phyloP scores from a whole-genome alignment of 2,797 vertebrate species.

The Platalea minor region DNA sequence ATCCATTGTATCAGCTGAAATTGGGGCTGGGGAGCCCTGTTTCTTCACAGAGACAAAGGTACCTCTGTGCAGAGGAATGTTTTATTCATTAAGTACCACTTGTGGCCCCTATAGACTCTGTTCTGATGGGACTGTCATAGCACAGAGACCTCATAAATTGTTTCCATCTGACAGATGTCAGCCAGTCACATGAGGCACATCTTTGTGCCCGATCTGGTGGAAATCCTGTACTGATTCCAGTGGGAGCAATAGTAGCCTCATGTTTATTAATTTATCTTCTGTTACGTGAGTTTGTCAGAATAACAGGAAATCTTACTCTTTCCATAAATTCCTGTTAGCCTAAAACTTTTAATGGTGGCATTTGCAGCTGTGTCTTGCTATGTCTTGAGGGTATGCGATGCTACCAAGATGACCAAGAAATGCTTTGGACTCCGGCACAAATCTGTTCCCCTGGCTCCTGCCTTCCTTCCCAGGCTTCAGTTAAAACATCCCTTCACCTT shows the following conservation, averaged over 20 bases:
- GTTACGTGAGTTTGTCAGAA: background rate
- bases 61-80: background rate
- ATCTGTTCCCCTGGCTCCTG: background rate
- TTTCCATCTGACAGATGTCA: background rate
- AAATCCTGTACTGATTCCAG: background rate
- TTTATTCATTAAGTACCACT: background rate
- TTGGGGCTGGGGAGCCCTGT: background rate
- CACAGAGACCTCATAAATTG: background rate
- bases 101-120: background rate
- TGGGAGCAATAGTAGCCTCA: background rate
- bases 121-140: background rate
- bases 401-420: background rate
- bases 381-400: background rate
- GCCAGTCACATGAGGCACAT: background rate
- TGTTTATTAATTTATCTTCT: background rate
- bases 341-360: background rate
- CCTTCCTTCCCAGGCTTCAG: background rate
- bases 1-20: background rate
- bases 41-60: background rate
- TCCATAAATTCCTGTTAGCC: background rate
- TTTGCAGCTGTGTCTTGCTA: background rate
- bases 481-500: background rate
- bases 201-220: background rate
- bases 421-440: background rate
- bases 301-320: background rate